These are phyloP conservation scores for Monopis laevigella DNA, from an alignment of 2,888 invertebrate genomes.

Conservation along the genomic window DNA sequence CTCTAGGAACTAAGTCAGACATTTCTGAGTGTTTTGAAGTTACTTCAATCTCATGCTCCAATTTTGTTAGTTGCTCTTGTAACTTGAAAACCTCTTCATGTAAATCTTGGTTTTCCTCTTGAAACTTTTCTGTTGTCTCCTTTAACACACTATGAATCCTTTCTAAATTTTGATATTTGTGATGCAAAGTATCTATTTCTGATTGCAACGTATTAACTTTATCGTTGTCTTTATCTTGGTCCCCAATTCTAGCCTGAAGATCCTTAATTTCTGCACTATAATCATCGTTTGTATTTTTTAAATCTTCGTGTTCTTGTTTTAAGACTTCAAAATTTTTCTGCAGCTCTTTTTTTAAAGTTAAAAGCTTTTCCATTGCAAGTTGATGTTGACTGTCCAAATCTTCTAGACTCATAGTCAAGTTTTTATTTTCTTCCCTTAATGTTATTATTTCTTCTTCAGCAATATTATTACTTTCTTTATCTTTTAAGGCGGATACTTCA, in stretches of 20 bases:
- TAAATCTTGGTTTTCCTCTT: conserved; percentile 62
- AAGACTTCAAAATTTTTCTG: conserved; percentile 60
- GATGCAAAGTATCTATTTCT: conserved; percentile 48
- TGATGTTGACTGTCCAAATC: conserved; percentile 80
- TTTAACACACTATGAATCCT: conserved; percentile 46
- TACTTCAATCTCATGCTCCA: conserved; percentile 54
- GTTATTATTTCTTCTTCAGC: conserved; percentile 50
- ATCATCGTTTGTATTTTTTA: conserved; percentile 51
- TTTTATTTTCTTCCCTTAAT: conserved; percentile 66
- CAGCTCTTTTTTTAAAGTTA: conserved; percentile 61
- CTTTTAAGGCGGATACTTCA: conserved; percentile 48
- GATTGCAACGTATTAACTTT: conserved; percentile 27
- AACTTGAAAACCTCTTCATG: conserved; percentile 59
- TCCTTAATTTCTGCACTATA: conserved; percentile 50
- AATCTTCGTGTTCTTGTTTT: conserved; percentile 53
- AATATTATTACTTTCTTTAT: conserved; percentile 31
- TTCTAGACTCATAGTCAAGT: conserved; percentile 69
- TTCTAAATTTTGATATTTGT: conserved; percentile 59
- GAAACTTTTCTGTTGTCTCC: conserved; percentile 59
- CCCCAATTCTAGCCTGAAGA: conserved; percentile 46
- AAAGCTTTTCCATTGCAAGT: conserved; percentile 70
- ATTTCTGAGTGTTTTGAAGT: conserved; percentile 32
- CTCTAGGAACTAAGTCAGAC: conserved; percentile 40
- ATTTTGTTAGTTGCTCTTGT: conserved; percentile 54
- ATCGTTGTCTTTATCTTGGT: conserved; percentile 51